Evolutionary conservation across 2,113 vertebrate genomes (phyloP).

Genomic region (Gobio gobio): DNA sequence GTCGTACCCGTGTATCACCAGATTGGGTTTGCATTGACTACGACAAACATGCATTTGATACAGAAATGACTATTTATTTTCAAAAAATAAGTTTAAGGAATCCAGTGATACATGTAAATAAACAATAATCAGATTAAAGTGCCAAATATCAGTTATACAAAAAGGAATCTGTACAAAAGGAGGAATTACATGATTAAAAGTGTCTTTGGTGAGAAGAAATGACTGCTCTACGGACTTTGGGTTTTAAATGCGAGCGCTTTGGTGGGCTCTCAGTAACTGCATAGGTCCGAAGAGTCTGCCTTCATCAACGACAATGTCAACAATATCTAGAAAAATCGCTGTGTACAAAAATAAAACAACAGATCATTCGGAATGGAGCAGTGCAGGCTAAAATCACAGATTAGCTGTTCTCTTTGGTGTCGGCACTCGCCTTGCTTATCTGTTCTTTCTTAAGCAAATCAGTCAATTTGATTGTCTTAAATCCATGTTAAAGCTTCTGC

Average conservation of each 20-base stretch:
- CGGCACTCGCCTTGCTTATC: background rate
- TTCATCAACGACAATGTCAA: constrained; percentile 23
- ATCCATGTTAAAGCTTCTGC: constrained; percentile 34
- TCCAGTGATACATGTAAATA: constrained; percentile 99
- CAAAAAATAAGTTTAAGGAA: constrained; percentile 87
- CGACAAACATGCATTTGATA: constrained; percentile 78
- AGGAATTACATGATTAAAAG: constrained; percentile 80
- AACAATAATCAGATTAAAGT: constrained; percentile 98
- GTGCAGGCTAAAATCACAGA: constrained; percentile 42
- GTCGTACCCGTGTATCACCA: background rate
- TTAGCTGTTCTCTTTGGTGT: constrained; percentile 42
- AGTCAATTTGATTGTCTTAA: constrained; percentile 5
- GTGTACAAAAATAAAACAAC: constrained; percentile 39
- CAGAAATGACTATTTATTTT: constrained; percentile 95
- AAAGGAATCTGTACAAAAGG: constrained; percentile 82
- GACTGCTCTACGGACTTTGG: constrained; percentile 49
- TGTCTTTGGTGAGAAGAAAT: constrained; percentile 63
- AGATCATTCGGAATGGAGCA: constrained; percentile 27
- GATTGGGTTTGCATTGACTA: constrained; percentile 29
- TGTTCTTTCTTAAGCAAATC: constrained; percentile 22
- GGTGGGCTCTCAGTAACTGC: background rate
- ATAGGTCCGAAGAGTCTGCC: constrained; percentile 10
- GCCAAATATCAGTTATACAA: constrained; percentile 90
- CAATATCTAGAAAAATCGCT: constrained; percentile 26
- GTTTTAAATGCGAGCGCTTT: constrained; percentile 16